phyloP scores from a whole-genome alignment of 2,113 vertebrate species.

The Chionodraco myersi region DNA sequence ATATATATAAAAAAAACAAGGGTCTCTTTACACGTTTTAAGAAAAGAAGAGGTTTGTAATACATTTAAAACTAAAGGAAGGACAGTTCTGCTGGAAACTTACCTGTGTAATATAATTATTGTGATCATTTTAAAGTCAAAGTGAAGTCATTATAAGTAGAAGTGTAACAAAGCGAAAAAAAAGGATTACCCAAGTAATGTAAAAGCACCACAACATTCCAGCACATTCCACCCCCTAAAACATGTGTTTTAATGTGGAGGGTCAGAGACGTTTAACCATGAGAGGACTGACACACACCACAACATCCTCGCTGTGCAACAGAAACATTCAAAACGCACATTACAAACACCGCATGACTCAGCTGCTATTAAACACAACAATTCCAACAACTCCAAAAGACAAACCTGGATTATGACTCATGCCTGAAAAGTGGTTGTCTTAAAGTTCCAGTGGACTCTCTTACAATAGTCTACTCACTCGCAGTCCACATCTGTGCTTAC shows the following conservation, averaged over 20 bases:
- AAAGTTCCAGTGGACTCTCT: constrained; percentile 12
- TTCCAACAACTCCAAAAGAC: constrained; percentile 4
- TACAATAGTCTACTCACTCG: constrained; percentile 29
- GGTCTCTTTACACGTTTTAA: no score
- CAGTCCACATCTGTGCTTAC: constrained; percentile 50
- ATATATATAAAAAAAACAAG: no score
- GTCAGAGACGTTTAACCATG: constrained; percentile 3
- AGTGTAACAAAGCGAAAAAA: neutral
- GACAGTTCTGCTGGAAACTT: neutral
- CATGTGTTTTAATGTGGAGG: neutral
- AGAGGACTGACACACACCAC: constrained; percentile 18
- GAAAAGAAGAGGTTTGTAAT: no score
- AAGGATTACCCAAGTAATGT: neutral
- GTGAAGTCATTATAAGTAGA: neutral
- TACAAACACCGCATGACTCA: constrained; percentile 14
- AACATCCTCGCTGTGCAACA: constrained; percentile 13
- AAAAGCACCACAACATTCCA: neutral
- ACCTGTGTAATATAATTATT: neutral
- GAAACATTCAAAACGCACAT: constrained; percentile 1
- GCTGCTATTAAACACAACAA: constrained; percentile 12
- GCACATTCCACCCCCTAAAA: neutral
- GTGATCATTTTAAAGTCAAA: neutral
- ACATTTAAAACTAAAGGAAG: neutral
- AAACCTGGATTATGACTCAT: constrained; percentile 28
- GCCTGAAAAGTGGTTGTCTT: neutral